Conservation (phyloP, 2,888 invertebrate genomes). For the Hololepta plana region DNA sequence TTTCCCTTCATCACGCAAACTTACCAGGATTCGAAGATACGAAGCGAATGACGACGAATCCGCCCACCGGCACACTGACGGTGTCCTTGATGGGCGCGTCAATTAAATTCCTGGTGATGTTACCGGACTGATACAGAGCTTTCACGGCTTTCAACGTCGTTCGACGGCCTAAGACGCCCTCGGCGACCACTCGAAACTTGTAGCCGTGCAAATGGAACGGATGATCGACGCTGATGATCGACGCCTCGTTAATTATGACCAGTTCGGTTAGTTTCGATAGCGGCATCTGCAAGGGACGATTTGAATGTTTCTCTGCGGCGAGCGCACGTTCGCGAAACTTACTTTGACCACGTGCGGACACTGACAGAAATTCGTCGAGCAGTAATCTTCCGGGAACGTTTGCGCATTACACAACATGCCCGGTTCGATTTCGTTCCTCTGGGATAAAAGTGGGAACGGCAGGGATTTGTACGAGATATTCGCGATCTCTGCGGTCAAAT, state of each 20-base stretch:
- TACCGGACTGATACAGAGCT: neutral
- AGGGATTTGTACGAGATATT: neutral
- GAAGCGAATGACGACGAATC: slow-evolving; percentile 6
- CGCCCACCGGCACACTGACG: slow-evolving; percentile 6
- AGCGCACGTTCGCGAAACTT: neutral
- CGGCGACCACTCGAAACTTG: slow-evolving; percentile 5
- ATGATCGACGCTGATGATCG: too few species aligned
- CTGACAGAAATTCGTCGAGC: neutral
- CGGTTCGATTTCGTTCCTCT: slow-evolving; percentile 1
- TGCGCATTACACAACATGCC: too few species aligned
- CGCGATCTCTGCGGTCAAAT: slow-evolving; percentile 2
- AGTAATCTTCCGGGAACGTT: neutral
- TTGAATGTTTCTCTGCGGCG: neutral
- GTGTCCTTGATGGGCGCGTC: slow-evolving; percentile 5
- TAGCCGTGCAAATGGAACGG: slow-evolving; percentile 8
- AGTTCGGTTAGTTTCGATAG: slow-evolving; percentile 1
- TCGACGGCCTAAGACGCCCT: too few species aligned
- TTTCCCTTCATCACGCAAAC: too few species aligned
- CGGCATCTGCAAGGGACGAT: slow-evolving; percentile 4
- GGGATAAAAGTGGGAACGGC: neutral
- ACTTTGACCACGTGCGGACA: slow-evolving; percentile 4
- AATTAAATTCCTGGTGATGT: slow-evolving; percentile 5
- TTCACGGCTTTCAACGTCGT: slow-evolving; percentile 5
- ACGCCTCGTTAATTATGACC: slow-evolving; percentile 5
- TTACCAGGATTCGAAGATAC: slow-evolving; percentile 6